Base-by-base conservation (phyloP, 2,888 invertebrate species). In the Eubasilissa splendida region DNA sequence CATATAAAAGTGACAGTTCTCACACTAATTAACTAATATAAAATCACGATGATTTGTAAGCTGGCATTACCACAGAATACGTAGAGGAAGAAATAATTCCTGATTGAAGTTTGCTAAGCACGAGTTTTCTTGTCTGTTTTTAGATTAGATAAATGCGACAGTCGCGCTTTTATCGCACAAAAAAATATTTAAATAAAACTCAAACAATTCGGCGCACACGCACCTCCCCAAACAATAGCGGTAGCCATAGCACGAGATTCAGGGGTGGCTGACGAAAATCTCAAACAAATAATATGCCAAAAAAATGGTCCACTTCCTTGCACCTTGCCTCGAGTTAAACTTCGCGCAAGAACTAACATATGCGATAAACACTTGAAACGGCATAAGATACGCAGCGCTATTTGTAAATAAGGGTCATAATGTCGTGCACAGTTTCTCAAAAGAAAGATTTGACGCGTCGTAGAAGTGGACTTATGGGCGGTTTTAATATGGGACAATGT, bases 231-330 rank as follows among this genome's bases (percentile, higher is more conserved):
- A 65, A 76, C 33, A 76, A 66, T 65, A 53, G 52, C 33, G 42
- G 53, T 31, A 53, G 33, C 76, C 50, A 65, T 10, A 33, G 65
- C 65, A n/a, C 33, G 65, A 53, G 65, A 65, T 76, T 76, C 12
- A 42, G 71, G 73, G 58, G 52, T 42, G 53, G 14, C 59, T 31
- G 65, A 74, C 74, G 80, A 82, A 83, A 80, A 81, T 54, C 31
- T 77, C 80, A 73, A 81, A 80, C 82, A 80, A 81, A 83, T 80
- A 76, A 78, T 58, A 65, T 59, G 70, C 58, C 42, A 78, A 80
- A 83, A 83, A 83, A 81, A 83, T 74, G 77, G 77, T 77, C 75
- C 63, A 83, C 82, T 83, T 83, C 83, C 83, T 83, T 83, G 82
- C 83, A 83, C 83, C 83, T 83, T 83, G 83, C 82, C 77, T 75